These are phyloP conservation scores for Phenganax stokvisi DNA, from an alignment of 92 coral and sea anemone genomes.

Conservation along the genomic window DNA sequence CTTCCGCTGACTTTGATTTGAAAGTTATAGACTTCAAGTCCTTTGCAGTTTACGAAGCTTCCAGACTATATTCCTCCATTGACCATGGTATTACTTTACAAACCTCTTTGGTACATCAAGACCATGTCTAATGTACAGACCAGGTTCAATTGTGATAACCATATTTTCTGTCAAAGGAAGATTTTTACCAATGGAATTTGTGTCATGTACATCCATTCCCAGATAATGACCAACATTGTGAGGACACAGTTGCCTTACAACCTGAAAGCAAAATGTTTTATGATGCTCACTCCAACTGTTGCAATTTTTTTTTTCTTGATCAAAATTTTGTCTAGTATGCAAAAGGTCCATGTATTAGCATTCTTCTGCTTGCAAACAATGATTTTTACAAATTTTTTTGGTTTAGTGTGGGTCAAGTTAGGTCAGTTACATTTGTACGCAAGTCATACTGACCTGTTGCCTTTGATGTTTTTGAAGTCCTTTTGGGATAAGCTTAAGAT, in stretches of 20 bases:
- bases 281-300: too few species aligned
- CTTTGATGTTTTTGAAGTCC: constrained; percentile 62
- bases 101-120: constrained; percentile 68
- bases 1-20: too few species aligned
- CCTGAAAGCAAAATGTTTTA: constrained; percentile 36
- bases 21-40: not conserved
- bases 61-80: not conserved
- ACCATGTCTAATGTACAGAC: constrained; percentile 66
- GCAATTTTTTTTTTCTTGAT: too few species aligned
- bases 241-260: constrained; percentile 73
- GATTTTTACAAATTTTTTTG: not conserved
- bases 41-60: not conserved
- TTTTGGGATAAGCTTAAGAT: constrained; percentile 58
- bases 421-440: not conserved
- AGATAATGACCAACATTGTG: constrained; percentile 95
- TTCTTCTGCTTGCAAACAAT: not conserved
- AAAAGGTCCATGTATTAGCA: too few species aligned
- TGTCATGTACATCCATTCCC: constrained; percentile 97
- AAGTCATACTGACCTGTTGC: constrained; percentile 56
- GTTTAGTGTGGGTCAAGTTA: not conserved
- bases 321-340: too few species aligned
- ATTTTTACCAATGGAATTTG: constrained; percentile 73
- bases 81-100: not conserved
- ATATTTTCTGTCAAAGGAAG: constrained; percentile 82
- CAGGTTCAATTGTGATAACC: constrained; percentile 94